phyloP scores from a whole-genome alignment of 1,140 invertebrate genomes.

The Harpegnathos saltator region DNA sequence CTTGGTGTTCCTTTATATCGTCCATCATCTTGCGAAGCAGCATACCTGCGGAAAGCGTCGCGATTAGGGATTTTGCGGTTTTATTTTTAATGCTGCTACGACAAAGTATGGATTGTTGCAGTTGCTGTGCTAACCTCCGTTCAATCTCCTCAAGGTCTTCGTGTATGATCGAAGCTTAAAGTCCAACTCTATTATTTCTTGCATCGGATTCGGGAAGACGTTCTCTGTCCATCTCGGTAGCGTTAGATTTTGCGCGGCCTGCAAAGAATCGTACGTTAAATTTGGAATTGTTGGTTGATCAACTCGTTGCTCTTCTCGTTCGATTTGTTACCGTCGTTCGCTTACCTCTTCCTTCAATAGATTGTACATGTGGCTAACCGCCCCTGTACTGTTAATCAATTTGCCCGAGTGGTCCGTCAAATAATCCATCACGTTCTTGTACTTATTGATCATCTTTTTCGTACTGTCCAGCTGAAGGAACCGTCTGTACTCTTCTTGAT shows the following conservation, averaged over 20 bases:
- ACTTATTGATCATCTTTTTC: slow-evolving; percentile 73
- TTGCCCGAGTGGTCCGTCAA: slow-evolving; percentile 80
- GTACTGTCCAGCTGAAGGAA: slow-evolving; percentile 67
- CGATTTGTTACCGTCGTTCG: background rate
- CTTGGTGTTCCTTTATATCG: slow-evolving; percentile 74
- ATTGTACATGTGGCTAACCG: slow-evolving; percentile 80
- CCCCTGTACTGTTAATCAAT: slow-evolving; percentile 70
- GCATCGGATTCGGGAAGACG: slow-evolving; percentile 80
- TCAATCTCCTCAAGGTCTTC: slow-evolving; percentile 77
- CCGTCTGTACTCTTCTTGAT: slow-evolving; percentile 69
- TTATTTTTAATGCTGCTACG: background rate
- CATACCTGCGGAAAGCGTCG: slow-evolving; percentile 68
- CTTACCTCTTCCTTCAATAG: slow-evolving; percentile 81
- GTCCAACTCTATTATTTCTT: slow-evolving; percentile 78
- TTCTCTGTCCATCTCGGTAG: slow-evolving; percentile 80
- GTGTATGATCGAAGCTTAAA: slow-evolving; percentile 80
- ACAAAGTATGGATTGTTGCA: background rate
- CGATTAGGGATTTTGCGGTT: slow-evolving; percentile 8
- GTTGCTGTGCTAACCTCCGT: slow-evolving; percentile 75
- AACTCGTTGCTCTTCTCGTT: background rate
- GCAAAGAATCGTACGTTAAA: slow-evolving; percentile 19
- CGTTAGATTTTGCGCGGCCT: slow-evolving; percentile 80
- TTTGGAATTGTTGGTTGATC: slow-evolving; percentile 10
- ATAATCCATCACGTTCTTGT: slow-evolving; percentile 79
- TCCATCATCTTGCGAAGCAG: slow-evolving; percentile 79